phyloP scores from a whole-genome alignment of 1,140 invertebrate genomes.

The Coenobita brevimanus region DNA sequence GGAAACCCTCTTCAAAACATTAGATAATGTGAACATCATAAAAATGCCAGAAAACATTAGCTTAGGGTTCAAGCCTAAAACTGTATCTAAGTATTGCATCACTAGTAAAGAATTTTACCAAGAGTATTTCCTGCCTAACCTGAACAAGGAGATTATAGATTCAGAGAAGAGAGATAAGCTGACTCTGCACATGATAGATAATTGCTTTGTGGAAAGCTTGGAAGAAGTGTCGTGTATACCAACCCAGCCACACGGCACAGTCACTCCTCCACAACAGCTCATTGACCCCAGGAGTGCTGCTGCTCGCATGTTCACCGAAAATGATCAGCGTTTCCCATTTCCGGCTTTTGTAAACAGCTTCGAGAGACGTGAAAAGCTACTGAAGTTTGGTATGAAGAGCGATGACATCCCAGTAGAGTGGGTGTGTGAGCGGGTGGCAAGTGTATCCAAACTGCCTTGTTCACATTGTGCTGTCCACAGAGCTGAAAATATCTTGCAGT shows the following conservation, averaged over 20 bases:
- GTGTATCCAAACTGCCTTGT: constrained; percentile 18
- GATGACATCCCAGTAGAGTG: not conserved
- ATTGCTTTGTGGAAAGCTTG: not conserved
- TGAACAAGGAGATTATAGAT: not conserved
- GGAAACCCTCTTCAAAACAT: not conserved
- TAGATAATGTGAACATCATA: not conserved
- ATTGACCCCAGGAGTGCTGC: not conserved
- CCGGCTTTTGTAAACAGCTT: not conserved
- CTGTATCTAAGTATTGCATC: not conserved
- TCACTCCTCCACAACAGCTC: not conserved
- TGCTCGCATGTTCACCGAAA: constrained; percentile 8
- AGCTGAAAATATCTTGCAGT: constrained; percentile 5
- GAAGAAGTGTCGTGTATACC: constrained; percentile 7
- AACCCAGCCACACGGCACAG: not conserved
- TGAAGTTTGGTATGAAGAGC: not conserved
- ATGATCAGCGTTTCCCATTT: constrained; percentile 39
- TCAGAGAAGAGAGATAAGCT: constrained; percentile 7
- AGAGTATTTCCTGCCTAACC: constrained; percentile 30
- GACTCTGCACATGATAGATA: constrained; percentile 22
- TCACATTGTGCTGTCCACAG: constrained; percentile 24
- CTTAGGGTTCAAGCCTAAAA: not conserved
- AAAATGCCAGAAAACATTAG: not conserved
- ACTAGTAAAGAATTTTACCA: not conserved
- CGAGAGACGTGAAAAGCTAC: not conserved
- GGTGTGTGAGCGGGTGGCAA: constrained; percentile 19